phyloP scores from a whole-genome alignment of 92 coral and sea anemone genomes.

The Epizoanthus rinbou region DNA sequence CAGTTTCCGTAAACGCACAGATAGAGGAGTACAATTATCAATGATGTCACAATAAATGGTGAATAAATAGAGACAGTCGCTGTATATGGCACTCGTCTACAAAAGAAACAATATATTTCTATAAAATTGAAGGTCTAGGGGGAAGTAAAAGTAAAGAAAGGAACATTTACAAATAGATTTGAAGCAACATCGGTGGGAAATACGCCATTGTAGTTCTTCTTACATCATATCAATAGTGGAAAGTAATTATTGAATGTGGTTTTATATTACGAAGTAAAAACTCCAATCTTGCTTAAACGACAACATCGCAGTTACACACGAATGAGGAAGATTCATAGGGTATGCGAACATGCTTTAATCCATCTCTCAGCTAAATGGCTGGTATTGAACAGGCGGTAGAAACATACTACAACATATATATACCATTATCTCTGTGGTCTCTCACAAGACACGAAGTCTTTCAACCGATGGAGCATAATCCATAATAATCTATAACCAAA shows the following conservation, averaged over 20 bases:
- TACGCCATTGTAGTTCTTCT: neutral
- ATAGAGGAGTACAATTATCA: neutral
- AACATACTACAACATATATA: neutral
- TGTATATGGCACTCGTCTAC: neutral
- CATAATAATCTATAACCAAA: neutral
- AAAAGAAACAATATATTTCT: neutral
- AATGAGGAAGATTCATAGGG: too few relatives aligned
- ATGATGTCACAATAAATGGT: neutral
- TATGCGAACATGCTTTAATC: neutral
- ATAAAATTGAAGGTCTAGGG: neutral
- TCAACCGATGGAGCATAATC: neutral
- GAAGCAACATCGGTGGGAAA: neutral
- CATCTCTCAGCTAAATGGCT: neutral
- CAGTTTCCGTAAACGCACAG: constrained; percentile 25
- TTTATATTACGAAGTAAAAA: neutral
- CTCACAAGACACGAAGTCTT: neutral
- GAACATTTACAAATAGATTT: neutral
- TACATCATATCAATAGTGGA: neutral
- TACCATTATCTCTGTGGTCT: neutral
- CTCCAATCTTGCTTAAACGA: too few relatives aligned
- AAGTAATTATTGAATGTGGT: neutral
- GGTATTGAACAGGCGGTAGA: constrained; percentile 29
- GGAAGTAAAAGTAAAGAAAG: neutral
- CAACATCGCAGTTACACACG: too few relatives aligned
- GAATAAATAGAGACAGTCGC: neutral